These are phyloP conservation scores for Sycophaga agraensis DNA, from an alignment of 1,140 invertebrate species.

Conservation along the genomic window DNA sequence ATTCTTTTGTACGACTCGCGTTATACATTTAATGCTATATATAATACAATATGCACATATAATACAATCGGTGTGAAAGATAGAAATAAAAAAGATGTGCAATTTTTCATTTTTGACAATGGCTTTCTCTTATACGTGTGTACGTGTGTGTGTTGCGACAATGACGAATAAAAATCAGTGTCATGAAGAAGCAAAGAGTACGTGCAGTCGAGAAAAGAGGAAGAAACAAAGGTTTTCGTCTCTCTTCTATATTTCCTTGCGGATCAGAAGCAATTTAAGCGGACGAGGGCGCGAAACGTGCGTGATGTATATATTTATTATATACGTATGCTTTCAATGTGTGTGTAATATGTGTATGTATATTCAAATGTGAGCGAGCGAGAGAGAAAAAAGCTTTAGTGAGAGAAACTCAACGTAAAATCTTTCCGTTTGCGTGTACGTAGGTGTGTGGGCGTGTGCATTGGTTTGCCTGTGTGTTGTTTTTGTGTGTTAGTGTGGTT, in stretches of 20 bases:
- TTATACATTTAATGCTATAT: too few relatives aligned
- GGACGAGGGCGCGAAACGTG: slow-evolving; percentile 8
- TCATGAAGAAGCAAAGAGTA: not conserved
- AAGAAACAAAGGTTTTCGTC: too few relatives aligned
- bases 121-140: not conserved
- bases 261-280: too few relatives aligned
- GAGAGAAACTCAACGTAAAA: slow-evolving; percentile 19
- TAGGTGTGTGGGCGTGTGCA: too few relatives aligned
- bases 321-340: not conserved
- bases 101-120: not conserved
- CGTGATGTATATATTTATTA: not conserved
- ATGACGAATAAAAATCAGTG: not conserved
- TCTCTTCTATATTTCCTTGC: too few relatives aligned
- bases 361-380: not conserved
- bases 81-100: not conserved
- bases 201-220: not conserved
- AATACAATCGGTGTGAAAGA: slow-evolving; percentile 2
- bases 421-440: too few relatives aligned
- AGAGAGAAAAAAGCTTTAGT: slow-evolving; percentile 16
- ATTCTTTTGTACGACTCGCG: not conserved
- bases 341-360: not conserved
- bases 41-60: not conserved
- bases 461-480: too few relatives aligned
- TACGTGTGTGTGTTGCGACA: not conserved
- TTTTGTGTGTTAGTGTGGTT: too few relatives aligned